A percentile compares a stretch with the other conserved stretches of the same genome.
These are phyloP conservation scores for Lophius piscatorius DNA, from an alignment of 2,113 vertebrate species.

Conservation along the genomic window DNA sequence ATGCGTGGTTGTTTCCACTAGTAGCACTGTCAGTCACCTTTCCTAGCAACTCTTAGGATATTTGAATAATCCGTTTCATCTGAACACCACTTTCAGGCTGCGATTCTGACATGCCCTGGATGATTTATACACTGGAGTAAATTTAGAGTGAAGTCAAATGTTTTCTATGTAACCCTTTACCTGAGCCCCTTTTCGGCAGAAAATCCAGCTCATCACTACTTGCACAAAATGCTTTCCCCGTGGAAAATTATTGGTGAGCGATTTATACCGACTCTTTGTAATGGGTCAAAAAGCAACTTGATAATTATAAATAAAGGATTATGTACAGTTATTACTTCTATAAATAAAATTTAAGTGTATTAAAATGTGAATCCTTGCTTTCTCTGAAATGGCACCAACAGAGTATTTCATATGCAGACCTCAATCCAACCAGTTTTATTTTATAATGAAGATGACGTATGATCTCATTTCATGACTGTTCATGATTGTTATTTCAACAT, in stretches of 20 bases:
- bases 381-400: not conserved
- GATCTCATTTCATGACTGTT: slow-evolving; percentile 14
- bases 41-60: slow-evolving; percentile 50
- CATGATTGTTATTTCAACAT: slow-evolving; percentile 28
- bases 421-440: slow-evolving; percentile 42
- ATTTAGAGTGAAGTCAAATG: slow-evolving; percentile 22
- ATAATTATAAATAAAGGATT: slow-evolving; percentile 58
- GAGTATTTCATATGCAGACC: not conserved
- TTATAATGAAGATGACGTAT: slow-evolving; percentile 37
- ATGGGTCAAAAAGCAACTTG: slow-evolving; percentile 42
- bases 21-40: slow-evolving; percentile 51
- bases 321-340: slow-evolving; percentile 71
- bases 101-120: slow-evolving; percentile 9
- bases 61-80: slow-evolving; percentile 36
- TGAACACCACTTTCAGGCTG: slow-evolving; percentile 31
- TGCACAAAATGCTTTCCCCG: slow-evolving; percentile 62
- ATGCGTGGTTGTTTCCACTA: slow-evolving; percentile 41
- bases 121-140: slow-evolving; percentile 66
- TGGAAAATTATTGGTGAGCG: slow-evolving; percentile 39
- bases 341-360: slow-evolving; percentile 67
- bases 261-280: slow-evolving; percentile 18
- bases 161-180: slow-evolving; percentile 24
- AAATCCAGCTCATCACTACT: slow-evolving; percentile 38
- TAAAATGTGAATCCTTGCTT: slow-evolving; percentile 14
- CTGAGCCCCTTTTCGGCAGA: slow-evolving; percentile 8